Percentiles rank a stretch among this genome's conserved stretches.
phyloP scores from a whole-genome alignment of 2,888 invertebrate species.

The Orchesellides sinensis region DNA sequence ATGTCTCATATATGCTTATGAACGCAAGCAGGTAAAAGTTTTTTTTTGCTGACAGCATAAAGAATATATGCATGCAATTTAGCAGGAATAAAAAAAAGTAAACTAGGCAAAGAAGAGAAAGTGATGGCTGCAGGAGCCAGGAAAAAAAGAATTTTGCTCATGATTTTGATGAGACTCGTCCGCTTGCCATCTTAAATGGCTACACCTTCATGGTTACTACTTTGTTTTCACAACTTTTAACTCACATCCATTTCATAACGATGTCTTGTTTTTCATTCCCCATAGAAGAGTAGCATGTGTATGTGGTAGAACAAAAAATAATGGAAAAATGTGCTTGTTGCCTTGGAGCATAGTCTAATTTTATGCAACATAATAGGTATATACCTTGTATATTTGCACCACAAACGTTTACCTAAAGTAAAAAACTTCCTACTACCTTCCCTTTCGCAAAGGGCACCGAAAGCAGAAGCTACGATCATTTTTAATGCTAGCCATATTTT shows the following conservation, averaged over 20 bases:
- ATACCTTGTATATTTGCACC: neutral
- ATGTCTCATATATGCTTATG: too few relatives aligned
- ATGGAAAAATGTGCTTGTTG: slow-evolving; percentile 5
- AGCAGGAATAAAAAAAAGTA: neutral
- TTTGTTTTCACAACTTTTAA: slow-evolving; percentile 29
- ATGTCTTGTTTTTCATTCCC: neutral
- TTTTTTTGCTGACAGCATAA: too few relatives aligned
- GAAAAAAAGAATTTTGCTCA: neutral
- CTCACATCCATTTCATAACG: slow-evolving; percentile 11
- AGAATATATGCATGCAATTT: too few relatives aligned
- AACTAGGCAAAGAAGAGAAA: neutral
- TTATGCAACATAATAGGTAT: neutral
- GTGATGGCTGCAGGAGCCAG: too few relatives aligned
- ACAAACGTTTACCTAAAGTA: neutral
- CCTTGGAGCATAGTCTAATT: neutral
- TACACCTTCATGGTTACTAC: neutral
- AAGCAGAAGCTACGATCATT: neutral
- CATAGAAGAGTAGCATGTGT: neutral
- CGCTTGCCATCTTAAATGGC: slow-evolving; percentile 24
- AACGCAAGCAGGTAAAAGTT: too few relatives aligned
- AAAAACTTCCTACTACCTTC: neutral
- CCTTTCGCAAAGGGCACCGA: neutral
- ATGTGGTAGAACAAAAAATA: neutral
- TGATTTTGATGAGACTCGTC: slow-evolving; percentile 29
- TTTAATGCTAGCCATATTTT: neutral